Base-by-base conservation (phyloP, 2,113 vertebrate species). In the Gasterosteus nipponicus region DNA sequence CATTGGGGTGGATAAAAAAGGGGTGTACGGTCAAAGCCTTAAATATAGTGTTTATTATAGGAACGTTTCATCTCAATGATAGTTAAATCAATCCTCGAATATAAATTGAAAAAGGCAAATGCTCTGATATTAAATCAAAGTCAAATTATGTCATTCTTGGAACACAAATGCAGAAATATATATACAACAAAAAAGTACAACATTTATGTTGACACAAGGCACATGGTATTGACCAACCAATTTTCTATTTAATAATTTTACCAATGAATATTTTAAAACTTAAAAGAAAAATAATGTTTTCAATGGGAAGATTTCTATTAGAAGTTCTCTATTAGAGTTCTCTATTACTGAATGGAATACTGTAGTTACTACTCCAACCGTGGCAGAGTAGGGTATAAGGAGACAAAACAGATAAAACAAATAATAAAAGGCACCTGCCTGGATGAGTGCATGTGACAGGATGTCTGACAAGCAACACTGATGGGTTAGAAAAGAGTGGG, bases 381-480 rank as follows among this genome's bases (percentile, higher is more conserved):
- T 68, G 22, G 63, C 8, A 39, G 47, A 51, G 16, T 12, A 35
- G 19, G 16, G 14, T 65, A 69, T 51, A 74, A 62, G 47, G 61
- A 80, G 63, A 86, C 70, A 77, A 73, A 78, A 85, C 72, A 75
- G 26, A 81, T 19, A 82, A 77, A 73, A 78, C 33, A 60, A 77
- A 77, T 60, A 80, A 83, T 42, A 72, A 77, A 63, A 77, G 26
- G 12, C 75, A 84, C 82, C 74, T 76, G 62, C 82, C 86, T 83
- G 82, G 86, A 90, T 89, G 92, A 91, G 70, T 60, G 60, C 77
- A 92, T 89, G 88, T 87, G 71, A 92, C 89, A 89, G 81, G 84
- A 91, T 87, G 89, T 89, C 86, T 84, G 87, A 92, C 89, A 85
- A 79, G 84, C 86, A 86, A 93, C 89, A 90, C 77, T 78, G 72